A percentile compares a stretch with the other conserved stretches of the same genome.
phyloP scores from a whole-genome alignment of 2,113 vertebrate species.

The Calidris pygmaea region DNA sequence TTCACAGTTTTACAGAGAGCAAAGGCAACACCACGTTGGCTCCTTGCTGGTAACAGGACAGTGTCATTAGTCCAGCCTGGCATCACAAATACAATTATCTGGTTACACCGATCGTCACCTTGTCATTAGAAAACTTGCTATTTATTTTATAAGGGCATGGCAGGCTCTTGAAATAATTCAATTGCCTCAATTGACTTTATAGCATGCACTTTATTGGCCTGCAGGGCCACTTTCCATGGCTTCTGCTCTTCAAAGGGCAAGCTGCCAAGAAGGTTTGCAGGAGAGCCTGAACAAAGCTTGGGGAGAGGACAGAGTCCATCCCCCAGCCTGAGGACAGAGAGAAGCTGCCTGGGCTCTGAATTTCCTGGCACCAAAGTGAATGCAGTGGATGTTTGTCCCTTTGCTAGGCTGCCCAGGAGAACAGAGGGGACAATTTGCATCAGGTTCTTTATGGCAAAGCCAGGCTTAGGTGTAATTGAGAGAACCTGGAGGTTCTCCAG shows the following conservation, averaged over 20 bases:
- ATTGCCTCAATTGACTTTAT: background rate
- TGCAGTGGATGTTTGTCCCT: background rate
- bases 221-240: background rate
- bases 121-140: slow-evolving; percentile 28
- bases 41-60: background rate
- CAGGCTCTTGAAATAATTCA: background rate
- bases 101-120: background rate
- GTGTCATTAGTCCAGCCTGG: background rate
- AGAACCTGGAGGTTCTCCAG: background rate
- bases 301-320: background rate
- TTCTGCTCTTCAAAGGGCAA: background rate
- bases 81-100: background rate
- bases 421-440: background rate
- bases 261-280: slow-evolving; percentile 5
- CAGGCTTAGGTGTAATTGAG: background rate
- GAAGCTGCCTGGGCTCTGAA: background rate
- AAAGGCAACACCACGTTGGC: background rate
- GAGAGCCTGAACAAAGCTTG: background rate
- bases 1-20: background rate
- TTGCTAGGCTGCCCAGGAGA: background rate
- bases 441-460: background rate
- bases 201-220: background rate
- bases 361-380: background rate
- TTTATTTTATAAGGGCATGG: slow-evolving; percentile 17
- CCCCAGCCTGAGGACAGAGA: background rate